phyloP scores from a whole-genome alignment of 2,797 vertebrate genomes.

The Eutrigla gurnardus region DNA sequence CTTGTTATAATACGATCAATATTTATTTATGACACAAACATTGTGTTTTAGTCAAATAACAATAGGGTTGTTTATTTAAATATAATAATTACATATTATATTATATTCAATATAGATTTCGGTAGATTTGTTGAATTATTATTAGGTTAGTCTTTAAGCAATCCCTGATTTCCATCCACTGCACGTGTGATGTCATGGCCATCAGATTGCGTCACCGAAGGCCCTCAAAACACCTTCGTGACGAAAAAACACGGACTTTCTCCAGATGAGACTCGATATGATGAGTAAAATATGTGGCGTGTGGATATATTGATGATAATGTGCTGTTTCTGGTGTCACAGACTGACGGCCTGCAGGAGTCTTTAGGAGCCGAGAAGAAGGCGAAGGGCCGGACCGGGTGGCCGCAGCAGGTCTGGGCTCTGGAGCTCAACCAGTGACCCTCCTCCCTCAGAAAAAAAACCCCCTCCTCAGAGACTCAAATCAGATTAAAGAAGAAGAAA shows the following conservation, averaged over 20 bases:
- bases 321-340: conserved; percentile 58
- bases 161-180: not conserved
- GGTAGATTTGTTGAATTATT: not conserved
- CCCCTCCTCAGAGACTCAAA: conserved; percentile 48
- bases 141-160: not conserved
- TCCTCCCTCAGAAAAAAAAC: not conserved
- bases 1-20: not conserved
- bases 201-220: not conserved
- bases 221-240: not conserved
- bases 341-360: conserved; percentile 86
- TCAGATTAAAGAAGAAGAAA: conserved; percentile 34
- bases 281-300: not conserved
- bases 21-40: not conserved
- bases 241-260: not conserved
- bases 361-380: conserved; percentile 89
- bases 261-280: too few species aligned
- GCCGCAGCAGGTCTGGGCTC: conserved; percentile 97
- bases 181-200: conserved; percentile 15
- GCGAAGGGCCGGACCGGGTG: conserved; percentile 94
- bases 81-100: not conserved
- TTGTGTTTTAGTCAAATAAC: not conserved
- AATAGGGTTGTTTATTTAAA: not conserved
- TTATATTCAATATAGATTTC: not conserved
- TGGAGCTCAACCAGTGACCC: conserved; percentile 94
- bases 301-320: not conserved